These are phyloP conservation scores for Pangasius larnaudii DNA, from an alignment of 2,797 vertebrate genomes.

Conservation along the genomic window DNA sequence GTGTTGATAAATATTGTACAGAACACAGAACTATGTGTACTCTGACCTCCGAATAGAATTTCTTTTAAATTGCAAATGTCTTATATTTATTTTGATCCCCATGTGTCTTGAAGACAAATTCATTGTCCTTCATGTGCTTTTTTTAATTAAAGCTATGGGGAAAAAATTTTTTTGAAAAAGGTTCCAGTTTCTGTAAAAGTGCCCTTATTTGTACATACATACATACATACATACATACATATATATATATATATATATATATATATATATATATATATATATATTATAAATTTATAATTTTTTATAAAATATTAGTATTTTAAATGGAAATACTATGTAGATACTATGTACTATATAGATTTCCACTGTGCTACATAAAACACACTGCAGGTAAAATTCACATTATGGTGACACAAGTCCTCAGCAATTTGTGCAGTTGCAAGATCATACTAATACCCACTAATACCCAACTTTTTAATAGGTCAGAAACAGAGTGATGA, in stretches of 20 bases:
- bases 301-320: neutral
- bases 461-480: neutral
- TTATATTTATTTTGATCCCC: neutral
- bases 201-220: no score
- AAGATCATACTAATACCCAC: neutral
- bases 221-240: no score
- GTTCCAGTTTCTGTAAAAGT: neutral
- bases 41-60: neutral
- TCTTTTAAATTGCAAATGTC: neutral
- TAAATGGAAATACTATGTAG: neutral
- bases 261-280: no score
- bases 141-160: neutral
- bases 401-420: neutral
- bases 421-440: neutral
- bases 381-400: neutral
- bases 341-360: neutral
- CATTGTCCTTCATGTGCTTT: neutral
- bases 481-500: constrained; percentile 10
- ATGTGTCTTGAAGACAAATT: neutral
- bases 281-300: neutral
- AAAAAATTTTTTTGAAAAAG: neutral
- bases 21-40: constrained; percentile 18
- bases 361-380: neutral
- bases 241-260: no score
- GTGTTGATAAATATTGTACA: constrained; percentile 17